Percentiles rank a stretch among this genome's conserved stretches.
Evolutionary conservation across 2,888 invertebrate genomes (phyloP).

Genomic region (Vanessa cardui): DNA sequence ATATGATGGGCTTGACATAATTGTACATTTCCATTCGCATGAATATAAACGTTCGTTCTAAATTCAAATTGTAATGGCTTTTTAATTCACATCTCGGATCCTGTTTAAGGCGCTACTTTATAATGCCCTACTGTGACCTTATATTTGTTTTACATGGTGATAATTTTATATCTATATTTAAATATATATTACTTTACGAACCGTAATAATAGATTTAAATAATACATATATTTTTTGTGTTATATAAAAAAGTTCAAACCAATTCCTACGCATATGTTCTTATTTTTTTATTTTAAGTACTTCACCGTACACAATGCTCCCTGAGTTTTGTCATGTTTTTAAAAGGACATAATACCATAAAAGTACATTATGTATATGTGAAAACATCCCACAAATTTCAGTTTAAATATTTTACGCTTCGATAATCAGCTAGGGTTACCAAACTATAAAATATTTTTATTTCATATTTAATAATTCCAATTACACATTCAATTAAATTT

Average conservation of each 20-base stretch:
- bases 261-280: too few species aligned
- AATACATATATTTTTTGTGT: too few species aligned
- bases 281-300: too few species aligned
- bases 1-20: conserved; percentile 13
- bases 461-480: not conserved
- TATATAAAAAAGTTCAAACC: too few species aligned
- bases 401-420: conserved; percentile 31
- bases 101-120: conserved; percentile 8
- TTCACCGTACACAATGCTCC: not conserved
- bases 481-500: too few species aligned
- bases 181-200: not conserved
- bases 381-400: conserved; percentile 6
- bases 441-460: not conserved
- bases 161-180: not conserved
- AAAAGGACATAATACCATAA: not conserved
- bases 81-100: conserved; percentile 10
- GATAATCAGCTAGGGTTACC: conserved; percentile 16
- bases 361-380: conserved; percentile 7
- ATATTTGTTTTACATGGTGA: not conserved
- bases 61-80: conserved; percentile 23
- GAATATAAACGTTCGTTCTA: conserved; percentile 15
- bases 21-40: conserved; percentile 26
- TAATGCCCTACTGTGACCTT: not conserved
- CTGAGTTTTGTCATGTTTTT: not conserved
- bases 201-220: too few species aligned